Evolutionary conservation across 2,113 vertebrate genomes (phyloP).

Genomic region (Pan troglodytes): NHGRI_mPanTro3-v2.1_pri NC_072415.2:36849001-36849500

Average conservation of each 20-base stretch:
- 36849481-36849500: conserved; percentile 68
- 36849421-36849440: conserved; percentile 22
- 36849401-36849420: conserved; percentile 38
- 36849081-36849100: neutral
- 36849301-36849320: neutral
- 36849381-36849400: neutral
- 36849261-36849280: neutral
- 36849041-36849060: neutral
- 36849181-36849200: neutral
- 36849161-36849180: neutral
- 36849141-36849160: neutral
- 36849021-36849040: neutral
- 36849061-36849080: neutral
- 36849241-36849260: neutral
- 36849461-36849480: conserved; percentile 70
- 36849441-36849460: conserved; percentile 54
- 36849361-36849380: neutral
- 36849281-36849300: neutral
- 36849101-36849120: neutral
- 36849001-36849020: neutral
- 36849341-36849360: conserved; percentile 16
- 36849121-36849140: neutral
- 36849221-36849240: neutral
- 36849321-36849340: neutral
- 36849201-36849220: neutral